Base-by-base conservation (phyloP, 2,888 invertebrate species). In the Myopa tessellatipennis region DNA sequence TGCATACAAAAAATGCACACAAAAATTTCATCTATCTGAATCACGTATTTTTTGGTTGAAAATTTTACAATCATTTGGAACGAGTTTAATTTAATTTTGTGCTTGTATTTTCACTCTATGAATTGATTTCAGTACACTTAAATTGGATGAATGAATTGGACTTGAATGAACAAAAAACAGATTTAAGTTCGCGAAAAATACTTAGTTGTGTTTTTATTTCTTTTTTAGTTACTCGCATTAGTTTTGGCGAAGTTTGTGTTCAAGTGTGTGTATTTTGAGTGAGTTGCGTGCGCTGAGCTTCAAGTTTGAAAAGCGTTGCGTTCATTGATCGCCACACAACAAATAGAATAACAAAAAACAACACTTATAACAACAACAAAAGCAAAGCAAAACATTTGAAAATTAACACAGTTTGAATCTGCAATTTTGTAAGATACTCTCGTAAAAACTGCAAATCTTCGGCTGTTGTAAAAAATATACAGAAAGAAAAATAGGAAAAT, bases 301-400 rank as follows among this genome's bases (percentile, higher is more conserved):
- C 12, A 7, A 12, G 26, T 36, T 38, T 40, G 40, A 5, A 14
- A 38, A 18, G 38, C 38, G 58, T 72, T 55, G 4, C 75, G 60
- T 58, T 75, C 75, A 69, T 69, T 69, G 75, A 75, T 69, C 69
- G 75, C 75, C 7, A 36, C 12, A 58, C 26, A 36, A 50, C 7
- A 38, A 34, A 38, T 12, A 67, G 38, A 40, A 67, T 67, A 12
- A 36, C 12, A 65, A 55, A 68, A 58, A 7, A 68, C 6, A 18
- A 58, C 14, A 26, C 16, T 12, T 14, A 69, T 14, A 6, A 75
- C 68, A 67, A 67, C 38, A 74, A 67, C 58, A 74, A 55, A 36
- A 38, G 7, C 26, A 26, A 26, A 63, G 34, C 12, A 36, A 34
- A 18, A 36, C 45, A 7, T 65, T 55, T 8, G 12, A 74, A 36